Percentiles rank a stretch among this genome's conserved stretches.
Conservation (phyloP, 2,113 vertebrate genomes). For the Oreochromis aureus region DNA sequence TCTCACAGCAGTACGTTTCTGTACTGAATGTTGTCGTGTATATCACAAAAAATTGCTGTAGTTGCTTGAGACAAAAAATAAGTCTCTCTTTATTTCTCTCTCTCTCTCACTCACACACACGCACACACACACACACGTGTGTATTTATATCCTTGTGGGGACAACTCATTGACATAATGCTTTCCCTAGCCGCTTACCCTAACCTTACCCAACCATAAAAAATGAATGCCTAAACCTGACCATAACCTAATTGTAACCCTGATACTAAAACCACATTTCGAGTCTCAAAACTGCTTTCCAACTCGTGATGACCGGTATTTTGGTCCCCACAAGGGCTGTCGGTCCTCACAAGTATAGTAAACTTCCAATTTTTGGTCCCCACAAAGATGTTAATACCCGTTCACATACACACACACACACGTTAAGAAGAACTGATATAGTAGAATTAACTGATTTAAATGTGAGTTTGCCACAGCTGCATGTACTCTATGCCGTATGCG, state of each 20-base stretch:
- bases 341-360: too few species aligned
- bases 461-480: not conserved
- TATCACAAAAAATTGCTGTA: not conserved
- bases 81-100: fast-evolving
- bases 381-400: not conserved
- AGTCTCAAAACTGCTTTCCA: too few species aligned
- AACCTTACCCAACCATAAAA: too few species aligned
- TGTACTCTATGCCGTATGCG: not conserved
- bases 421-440: not conserved
- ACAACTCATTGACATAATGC: too few species aligned
- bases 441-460: not conserved
- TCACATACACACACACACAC: not conserved
- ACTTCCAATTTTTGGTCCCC: too few species aligned
- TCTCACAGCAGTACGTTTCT: fast-evolving
- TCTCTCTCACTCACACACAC: fast-evolving
- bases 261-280: too few species aligned
- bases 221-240: too few species aligned
- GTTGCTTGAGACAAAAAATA: not conserved
- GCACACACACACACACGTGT: fast-evolving
- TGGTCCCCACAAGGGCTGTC: too few species aligned
- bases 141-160: too few species aligned
- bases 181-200: too few species aligned
- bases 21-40: not conserved
- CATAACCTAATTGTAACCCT: too few species aligned
- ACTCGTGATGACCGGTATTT: too few species aligned